Base-by-base conservation (phyloP, 2,888 invertebrate species). In the Geophilus truncorum region DNA sequence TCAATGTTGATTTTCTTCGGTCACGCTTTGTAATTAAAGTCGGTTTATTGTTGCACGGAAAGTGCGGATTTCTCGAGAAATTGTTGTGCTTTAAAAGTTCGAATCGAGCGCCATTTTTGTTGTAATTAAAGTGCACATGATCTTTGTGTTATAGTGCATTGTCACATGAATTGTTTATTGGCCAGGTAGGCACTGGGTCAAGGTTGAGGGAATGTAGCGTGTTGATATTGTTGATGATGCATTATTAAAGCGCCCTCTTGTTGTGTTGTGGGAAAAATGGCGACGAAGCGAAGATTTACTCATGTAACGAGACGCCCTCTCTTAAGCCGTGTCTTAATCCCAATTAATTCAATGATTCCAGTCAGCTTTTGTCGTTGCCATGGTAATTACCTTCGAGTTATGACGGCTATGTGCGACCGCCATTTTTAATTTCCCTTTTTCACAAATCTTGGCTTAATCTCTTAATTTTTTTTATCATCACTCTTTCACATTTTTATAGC, bases 121-220 rank as follows among this genome's bases (percentile, higher is more conserved):
- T 28, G 70, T 70, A 70, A 70, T 70, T 70, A 70, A 70, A 70
- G 70, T 70, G 70, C 70, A 70, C 70, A 28, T 70, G 70, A 70
- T 70, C 70, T 70, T 70, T 70, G 70, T 28, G 70, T 15, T 51
- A n/a, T 28, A 70, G 70, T 70, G 28, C 70, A 70, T 70, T 70
- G 70, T 70, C 70, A 70, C 70, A 70, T 70, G 70, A 70, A 70
- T 70, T 70, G 70, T 70, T 70, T 70, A 70, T 70, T 70, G 70
- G 70, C 70, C 70, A 70, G 70, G 70, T 70, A 70, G 6, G 25
- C 70, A 70, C 12, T 70, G 25, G 70, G 70, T 70, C 70, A 70
- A 70, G 70, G 70, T 70, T 70, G 28, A 70, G 70, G 70, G 70
- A 70, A 70, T 7, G 25, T 70, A 70, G 70, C 70, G 70, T 70